phyloP scores from a whole-genome alignment of 2,113 vertebrate species.

The Notarius lentiginosus region DNA sequence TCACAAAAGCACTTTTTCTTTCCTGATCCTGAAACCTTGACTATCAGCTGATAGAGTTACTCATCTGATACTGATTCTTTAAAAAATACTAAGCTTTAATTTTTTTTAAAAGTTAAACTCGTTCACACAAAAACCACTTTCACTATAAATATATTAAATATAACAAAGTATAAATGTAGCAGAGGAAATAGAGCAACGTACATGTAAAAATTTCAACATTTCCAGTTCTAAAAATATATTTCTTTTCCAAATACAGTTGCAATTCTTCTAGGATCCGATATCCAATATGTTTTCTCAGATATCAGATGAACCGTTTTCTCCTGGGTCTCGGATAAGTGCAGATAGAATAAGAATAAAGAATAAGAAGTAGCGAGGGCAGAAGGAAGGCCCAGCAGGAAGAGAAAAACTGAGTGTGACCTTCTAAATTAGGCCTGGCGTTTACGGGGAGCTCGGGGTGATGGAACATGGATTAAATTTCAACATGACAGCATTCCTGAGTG shows the following conservation, averaged over 20 bases:
- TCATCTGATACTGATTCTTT: not conserved
- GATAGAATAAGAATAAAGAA: not conserved
- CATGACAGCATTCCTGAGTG: constrained; percentile 71
- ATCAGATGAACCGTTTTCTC: not conserved
- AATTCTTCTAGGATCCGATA: not conserved
- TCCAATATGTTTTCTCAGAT: not conserved
- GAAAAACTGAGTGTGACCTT: constrained; percentile 11
- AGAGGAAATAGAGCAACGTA: no score
- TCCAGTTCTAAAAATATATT: not conserved
- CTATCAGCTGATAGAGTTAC: not conserved
- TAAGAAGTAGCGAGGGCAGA: not conserved
- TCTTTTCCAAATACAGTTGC: not conserved
- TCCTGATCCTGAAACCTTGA: not conserved
- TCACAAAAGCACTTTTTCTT: not conserved
- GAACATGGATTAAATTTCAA: constrained; percentile 72
- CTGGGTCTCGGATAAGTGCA: not conserved
- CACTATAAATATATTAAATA: not conserved
- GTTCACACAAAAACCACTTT: not conserved
- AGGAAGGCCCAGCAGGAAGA: constrained; percentile 7
- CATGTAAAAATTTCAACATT: not conserved
- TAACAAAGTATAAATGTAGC: not conserved
- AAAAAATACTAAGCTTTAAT: not conserved
- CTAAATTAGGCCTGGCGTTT: constrained; percentile 22
- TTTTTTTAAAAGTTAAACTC: not conserved
- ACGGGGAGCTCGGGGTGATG: constrained; percentile 41